Conservation (phyloP, 2,888 invertebrate genomes). For the Nemoura dubitans region DNA sequence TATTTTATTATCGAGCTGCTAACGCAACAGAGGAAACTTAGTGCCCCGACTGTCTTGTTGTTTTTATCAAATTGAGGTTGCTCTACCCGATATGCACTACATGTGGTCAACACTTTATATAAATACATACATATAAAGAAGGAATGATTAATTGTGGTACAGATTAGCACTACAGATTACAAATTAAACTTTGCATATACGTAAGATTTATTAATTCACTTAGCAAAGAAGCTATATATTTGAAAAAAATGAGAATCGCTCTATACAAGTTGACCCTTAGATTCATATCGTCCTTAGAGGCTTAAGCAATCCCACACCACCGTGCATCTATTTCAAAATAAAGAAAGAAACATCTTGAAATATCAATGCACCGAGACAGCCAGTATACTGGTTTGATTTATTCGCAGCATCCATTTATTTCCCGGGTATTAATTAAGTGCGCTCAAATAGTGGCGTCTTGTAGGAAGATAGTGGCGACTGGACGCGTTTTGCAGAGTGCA, state of each 20-base stretch:
- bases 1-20: neutral
- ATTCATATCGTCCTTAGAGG: neutral
- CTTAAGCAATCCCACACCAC: neutral
- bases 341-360: neutral
- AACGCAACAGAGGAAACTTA: neutral
- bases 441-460: neutral
- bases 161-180: neutral
- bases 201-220: neutral
- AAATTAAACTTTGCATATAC: neutral
- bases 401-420: neutral
- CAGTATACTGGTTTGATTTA: constrained; percentile 21
- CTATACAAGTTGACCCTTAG: neutral
- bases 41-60: neutral
- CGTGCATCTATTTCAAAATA: neutral
- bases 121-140: neutral
- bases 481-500: neutral
- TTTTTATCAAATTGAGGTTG: constrained; percentile 16
- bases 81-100: constrained; percentile 1
- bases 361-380: neutral
- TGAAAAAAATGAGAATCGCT: neutral
- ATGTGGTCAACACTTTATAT: constrained; percentile 9
- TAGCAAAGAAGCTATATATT: neutral
- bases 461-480: neutral
- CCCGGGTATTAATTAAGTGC: constrained; percentile 20
- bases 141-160: constrained; percentile 14